Evolutionary conservation across 1,140 invertebrate genomes (phyloP).

Genomic region (Ceratosolen fusciceps): DNA sequence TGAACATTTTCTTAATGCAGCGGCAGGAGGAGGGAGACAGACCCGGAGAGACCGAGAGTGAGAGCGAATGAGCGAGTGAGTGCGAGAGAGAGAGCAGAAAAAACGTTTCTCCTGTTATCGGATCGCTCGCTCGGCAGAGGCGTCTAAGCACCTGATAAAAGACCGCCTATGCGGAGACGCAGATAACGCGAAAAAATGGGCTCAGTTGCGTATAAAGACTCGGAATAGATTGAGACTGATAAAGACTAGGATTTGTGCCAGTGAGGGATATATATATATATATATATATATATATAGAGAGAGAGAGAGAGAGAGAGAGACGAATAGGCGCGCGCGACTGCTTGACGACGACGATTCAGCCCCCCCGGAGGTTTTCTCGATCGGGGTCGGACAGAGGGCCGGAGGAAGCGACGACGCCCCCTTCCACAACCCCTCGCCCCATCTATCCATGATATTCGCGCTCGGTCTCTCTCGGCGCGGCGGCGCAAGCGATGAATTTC

Average conservation of each 20-base stretch:
- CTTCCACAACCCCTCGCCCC: too few species aligned
- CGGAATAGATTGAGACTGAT: conserved; percentile 67
- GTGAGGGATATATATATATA: too few species aligned
- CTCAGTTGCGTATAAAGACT: conserved; percentile 63
- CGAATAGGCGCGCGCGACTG: background rate
- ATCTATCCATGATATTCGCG: too few species aligned
- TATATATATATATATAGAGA: too few species aligned
- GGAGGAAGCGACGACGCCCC: too few species aligned
- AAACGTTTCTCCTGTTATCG: conserved; percentile 65
- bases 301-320: background rate
- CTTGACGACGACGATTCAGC: too few species aligned
- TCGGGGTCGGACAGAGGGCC: too few species aligned
- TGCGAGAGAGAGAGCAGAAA: conserved; percentile 16
- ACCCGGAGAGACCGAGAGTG: background rate
- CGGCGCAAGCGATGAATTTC: too few species aligned
- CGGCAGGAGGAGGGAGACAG: background rate
- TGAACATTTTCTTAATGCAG: too few species aligned
- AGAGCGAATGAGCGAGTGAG: background rate
- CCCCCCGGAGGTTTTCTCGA: too few species aligned
- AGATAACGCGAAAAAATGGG: conserved; percentile 67
- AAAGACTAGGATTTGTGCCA: conserved; percentile 58
- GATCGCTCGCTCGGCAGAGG: conserved; percentile 25
- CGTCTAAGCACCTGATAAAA: conserved; percentile 72
- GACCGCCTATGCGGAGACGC: conserved; percentile 59
- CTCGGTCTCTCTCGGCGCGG: too few species aligned